A percentile compares a stretch with the other conserved stretches of the same genome.
Evolutionary conservation across 1,140 invertebrate species (phyloP).

Genomic region (Drosophila mauritiana): DNA sequence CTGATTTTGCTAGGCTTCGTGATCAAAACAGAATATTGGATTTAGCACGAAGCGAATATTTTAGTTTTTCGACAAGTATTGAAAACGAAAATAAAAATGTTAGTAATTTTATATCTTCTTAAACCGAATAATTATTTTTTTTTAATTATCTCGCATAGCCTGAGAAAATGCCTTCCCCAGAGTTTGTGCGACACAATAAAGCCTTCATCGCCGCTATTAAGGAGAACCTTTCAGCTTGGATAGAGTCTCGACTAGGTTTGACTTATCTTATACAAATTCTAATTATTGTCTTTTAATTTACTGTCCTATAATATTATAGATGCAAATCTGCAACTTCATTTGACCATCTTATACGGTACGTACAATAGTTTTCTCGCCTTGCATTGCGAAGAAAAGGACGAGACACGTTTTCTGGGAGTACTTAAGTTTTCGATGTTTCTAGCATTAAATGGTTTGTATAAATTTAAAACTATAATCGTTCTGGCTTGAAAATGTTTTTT

Average conservation of each 20-base stretch:
- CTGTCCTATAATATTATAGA: constrained; percentile 9
- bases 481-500: not conserved
- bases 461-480: not conserved
- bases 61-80: not conserved
- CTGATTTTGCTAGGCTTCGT: not conserved
- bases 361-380: constrained; percentile 45
- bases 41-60: not conserved
- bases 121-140: not conserved
- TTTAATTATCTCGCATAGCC: not conserved
- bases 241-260: constrained; percentile 4
- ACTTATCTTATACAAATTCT: not conserved
- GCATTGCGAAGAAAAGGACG: constrained; percentile 37
- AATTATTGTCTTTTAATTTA: too few species aligned
- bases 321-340: constrained; percentile 2
- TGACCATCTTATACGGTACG: constrained; percentile 46
- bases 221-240: not conserved
- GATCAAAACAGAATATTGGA: not conserved
- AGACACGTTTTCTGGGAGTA: constrained; percentile 22
- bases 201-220: constrained; percentile 8
- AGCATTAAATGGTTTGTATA: constrained; percentile 41
- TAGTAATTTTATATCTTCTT: not conserved
- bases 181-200: constrained; percentile 9
- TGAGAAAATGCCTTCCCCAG: not conserved
- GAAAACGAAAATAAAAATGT: not conserved
- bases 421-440: constrained; percentile 50